phyloP scores from a whole-genome alignment of 1,140 invertebrate genomes.

The Drosophila suzukii region DNA sequence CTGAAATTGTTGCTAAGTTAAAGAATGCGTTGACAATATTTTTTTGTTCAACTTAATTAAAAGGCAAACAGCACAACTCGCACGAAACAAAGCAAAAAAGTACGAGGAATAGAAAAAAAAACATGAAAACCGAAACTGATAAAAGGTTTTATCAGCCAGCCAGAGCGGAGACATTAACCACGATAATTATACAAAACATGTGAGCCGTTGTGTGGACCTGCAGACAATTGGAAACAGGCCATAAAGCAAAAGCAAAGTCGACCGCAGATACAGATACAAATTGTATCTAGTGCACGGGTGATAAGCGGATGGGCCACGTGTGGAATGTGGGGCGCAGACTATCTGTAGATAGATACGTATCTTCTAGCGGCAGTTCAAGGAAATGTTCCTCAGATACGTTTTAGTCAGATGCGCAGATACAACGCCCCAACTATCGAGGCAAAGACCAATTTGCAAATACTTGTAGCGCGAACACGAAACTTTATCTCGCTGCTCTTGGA shows the following conservation, averaged over 20 bases:
- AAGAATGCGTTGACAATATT: conserved; percentile 59
- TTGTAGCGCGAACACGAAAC: conserved; percentile 20
- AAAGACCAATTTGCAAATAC: conserved; percentile 28
- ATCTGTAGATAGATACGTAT: conserved; percentile 41
- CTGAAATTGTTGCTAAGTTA: conserved; percentile 38
- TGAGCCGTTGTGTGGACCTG: conserved; percentile 50
- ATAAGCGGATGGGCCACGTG: conserved; percentile 29
- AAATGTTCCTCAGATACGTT: conserved; percentile 10
- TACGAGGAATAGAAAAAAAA: conserved; percentile 35
- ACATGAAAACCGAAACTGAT: conserved; percentile 22
- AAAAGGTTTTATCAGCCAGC: conserved; percentile 50
- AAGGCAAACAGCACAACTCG: conserved; percentile 69
- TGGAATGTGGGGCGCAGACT: conserved; percentile 28
- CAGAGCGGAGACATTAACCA: conserved; percentile 73
- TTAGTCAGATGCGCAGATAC: conserved; percentile 3
- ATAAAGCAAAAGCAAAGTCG: conserved; percentile 18
- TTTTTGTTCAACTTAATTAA: conserved; percentile 79
- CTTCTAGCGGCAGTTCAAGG: conserved; percentile 29
- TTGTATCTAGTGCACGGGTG: conserved; percentile 24
- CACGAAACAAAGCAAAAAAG: conserved; percentile 10
- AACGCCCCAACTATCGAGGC: not conserved
- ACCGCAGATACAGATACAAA: conserved; percentile 44
- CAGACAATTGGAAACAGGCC: conserved; percentile 39
- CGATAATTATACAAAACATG: conserved; percentile 82
- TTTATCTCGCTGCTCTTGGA: conserved; percentile 26